Percentiles rank a stretch among this genome's conserved stretches.
Conservation (phyloP, 2,797 vertebrate species). For the Falco cherrug region DNA sequence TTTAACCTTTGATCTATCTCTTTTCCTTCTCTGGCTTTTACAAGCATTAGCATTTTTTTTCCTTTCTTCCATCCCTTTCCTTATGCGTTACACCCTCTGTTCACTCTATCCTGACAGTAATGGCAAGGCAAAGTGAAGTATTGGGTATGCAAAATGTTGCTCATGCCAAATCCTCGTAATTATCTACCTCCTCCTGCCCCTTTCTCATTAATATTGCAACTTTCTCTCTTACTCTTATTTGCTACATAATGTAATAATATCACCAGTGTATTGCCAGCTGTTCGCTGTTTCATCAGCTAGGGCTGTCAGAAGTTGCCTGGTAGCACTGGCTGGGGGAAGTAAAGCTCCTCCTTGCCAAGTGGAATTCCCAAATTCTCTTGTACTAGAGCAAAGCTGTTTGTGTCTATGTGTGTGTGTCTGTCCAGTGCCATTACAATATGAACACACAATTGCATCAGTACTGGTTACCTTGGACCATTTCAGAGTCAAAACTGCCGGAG, state of each 20-base stretch:
- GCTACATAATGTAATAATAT: background rate
- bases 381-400: background rate
- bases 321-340: background rate
- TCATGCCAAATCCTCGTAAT: background rate
- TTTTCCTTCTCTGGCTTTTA: background rate
- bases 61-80: background rate
- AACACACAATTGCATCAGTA: background rate
- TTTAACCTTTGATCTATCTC: background rate
- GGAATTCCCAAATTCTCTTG: background rate
- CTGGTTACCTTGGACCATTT: background rate
- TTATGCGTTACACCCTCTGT: background rate
- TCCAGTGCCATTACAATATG: background rate
- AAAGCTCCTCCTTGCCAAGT: background rate
- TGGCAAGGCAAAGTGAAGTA: background rate
- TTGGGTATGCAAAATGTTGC: background rate
- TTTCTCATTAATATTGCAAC: background rate
- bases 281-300: background rate
- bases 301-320: background rate
- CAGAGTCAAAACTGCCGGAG: background rate
- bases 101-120: background rate
- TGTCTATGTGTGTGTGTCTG: accelerated
- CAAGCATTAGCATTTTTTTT: background rate
- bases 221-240: background rate
- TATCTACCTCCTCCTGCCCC: background rate
- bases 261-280: background rate